Base-by-base conservation (phyloP, 2,113 vertebrate genomes). In the Phylloscopus trochiloides region DNA sequence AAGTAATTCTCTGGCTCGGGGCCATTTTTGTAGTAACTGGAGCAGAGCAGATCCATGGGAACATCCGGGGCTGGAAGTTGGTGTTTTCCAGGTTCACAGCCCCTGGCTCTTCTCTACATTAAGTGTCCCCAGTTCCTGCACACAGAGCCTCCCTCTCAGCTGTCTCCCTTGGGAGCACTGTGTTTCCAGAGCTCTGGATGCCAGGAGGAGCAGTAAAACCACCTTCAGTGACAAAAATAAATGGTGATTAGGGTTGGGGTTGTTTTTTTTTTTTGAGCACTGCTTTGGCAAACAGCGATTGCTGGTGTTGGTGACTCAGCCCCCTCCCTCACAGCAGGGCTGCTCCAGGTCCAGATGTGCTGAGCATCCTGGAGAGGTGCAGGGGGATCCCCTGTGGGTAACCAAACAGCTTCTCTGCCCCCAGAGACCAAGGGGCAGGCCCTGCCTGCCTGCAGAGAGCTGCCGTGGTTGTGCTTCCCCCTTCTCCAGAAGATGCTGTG, bases 31-130 rank as follows among this genome's bases (percentile, higher is more conserved):
- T 5, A 38, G 92, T 55, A 95, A 91, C 48, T 0, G 0, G 76
- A 92, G 84, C 5, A 3, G 77, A 84, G 54, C 85, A 32, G 94
- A 94, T 95, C 71, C 90, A 86, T 91, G 92, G 95, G 96, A 96
- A 95, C 8, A 3, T 26, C 36, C 50, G 34, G 92, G 72, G 81
- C 90, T 78, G 87, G 84, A 47, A 42, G 63, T 17, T 1, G 4
- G 36, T 28, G 66, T 80, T 93, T 92, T 70, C 92, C 89, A 65
- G 74, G 74, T 43, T 85, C 66, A 17, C 29, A 65, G 70, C 15
- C 38, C 29, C 0, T 9, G 31, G 68, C 51, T 91, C 73, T 71
- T 19, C 10, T 89, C 78, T 47, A n/a, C 54, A 52, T 6, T 14
- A 4, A 55, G 19, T 18, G 80, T 66, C 58, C 47, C 42, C 13